These are phyloP conservation scores for Polia nebulosa DNA, from an alignment of 2,888 invertebrate species.

Conservation along the genomic window DNA sequence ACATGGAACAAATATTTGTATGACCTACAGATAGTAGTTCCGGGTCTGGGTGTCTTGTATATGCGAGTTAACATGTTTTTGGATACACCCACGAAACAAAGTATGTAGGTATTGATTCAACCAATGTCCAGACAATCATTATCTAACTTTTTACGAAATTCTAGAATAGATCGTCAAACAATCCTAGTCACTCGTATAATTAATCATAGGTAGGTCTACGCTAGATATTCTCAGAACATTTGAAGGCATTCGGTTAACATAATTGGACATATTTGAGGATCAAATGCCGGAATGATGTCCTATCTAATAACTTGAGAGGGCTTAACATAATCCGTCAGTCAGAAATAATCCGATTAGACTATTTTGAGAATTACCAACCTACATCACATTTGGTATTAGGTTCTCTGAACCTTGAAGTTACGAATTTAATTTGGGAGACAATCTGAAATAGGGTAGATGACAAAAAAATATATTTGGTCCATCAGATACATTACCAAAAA, in stretches of 20 bases:
- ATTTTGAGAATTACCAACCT: conserved; percentile 9
- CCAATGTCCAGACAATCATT: background rate
- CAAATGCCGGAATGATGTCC: conserved; percentile 8
- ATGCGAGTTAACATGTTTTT: too few relatives aligned
- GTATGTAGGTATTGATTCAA: background rate
- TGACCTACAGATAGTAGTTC: too few relatives aligned
- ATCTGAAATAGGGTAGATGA: too few relatives aligned
- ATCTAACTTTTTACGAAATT: background rate
- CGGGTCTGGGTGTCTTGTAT: too few relatives aligned
- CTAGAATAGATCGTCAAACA: background rate
- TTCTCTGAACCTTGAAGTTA: background rate
- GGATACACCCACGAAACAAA: too few relatives aligned
- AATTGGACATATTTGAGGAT: conserved; percentile 27
- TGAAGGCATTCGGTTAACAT: background rate
- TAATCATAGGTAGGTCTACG: background rate
- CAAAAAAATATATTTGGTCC: too few relatives aligned
- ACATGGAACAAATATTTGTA: too few relatives aligned
- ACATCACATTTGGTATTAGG: conserved; percentile 2
- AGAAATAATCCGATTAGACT: conserved; percentile 14
- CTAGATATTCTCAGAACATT: background rate
- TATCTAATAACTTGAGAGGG: background rate
- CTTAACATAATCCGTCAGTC: conserved; percentile 16
- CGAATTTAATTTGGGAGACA: background rate
- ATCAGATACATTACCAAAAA: too few relatives aligned
- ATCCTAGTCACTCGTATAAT: background rate